A percentile compares a stretch with the other conserved stretches of the same genome.
Conservation (phyloP, 2,888 invertebrate species). For the Calameuta idolon region DNA sequence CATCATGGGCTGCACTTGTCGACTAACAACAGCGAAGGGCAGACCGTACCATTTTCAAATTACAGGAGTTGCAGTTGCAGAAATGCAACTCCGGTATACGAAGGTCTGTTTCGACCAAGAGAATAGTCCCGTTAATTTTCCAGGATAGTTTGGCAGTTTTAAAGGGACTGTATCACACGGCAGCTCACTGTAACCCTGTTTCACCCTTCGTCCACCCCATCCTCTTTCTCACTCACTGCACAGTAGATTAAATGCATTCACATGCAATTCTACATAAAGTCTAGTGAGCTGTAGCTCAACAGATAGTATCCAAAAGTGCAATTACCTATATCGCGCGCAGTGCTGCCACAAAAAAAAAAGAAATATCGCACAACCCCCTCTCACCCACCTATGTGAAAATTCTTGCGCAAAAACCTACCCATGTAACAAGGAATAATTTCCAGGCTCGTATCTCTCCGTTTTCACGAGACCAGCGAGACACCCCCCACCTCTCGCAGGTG, state of each 20-base stretch:
- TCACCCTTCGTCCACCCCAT: not conserved
- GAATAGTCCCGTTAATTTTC: constrained; percentile 30
- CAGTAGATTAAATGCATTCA: not conserved
- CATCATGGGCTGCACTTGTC: not conserved
- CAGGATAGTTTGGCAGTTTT: constrained; percentile 35
- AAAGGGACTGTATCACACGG: constrained; percentile 33
- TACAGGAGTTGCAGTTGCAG: constrained; percentile 22
- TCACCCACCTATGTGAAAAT: not conserved
- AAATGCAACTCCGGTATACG: constrained; percentile 9
- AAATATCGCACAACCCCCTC: not conserved
- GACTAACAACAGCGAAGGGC: not conserved
- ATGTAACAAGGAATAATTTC: not conserved
- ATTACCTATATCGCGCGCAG: not conserved
- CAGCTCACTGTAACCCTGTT: not conserved
- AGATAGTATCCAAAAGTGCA: not conserved
- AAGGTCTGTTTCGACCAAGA: not conserved
- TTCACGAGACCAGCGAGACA: not conserved
- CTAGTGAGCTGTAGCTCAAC: not conserved
- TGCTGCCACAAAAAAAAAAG: not conserved
- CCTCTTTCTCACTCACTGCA: not conserved
- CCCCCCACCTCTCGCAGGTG: not conserved
- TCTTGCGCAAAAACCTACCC: not conserved
- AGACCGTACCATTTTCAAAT: not conserved
- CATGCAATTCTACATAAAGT: not conserved
- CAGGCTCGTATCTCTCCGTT: not conserved